Conservation (phyloP, 1,140 invertebrate species). For the Microplitis mediator region DNA sequence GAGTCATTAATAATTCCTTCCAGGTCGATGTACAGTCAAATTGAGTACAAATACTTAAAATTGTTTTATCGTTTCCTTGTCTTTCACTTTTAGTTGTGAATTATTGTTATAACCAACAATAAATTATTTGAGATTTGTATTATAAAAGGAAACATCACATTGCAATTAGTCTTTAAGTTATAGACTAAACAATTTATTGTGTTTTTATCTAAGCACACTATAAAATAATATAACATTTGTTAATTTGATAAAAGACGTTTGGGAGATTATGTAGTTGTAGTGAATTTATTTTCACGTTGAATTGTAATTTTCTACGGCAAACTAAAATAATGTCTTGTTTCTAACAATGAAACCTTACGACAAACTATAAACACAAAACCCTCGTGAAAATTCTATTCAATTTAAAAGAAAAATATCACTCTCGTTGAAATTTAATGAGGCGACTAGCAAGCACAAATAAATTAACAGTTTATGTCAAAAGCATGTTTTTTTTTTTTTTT, state of each 20-base stretch:
- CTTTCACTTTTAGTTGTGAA: too few species aligned
- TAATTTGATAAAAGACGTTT: not conserved
- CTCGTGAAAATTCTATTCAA: not conserved
- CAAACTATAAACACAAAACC: not conserved
- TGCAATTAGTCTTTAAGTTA: not conserved
- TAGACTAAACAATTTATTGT: not conserved
- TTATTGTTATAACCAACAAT: not conserved
- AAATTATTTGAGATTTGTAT: not conserved
- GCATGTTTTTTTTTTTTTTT: too few species aligned
- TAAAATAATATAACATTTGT: not conserved
- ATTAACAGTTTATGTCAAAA: not conserved
- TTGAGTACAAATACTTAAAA: constrained; percentile 18
- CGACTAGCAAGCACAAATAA: not conserved
- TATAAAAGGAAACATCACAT: not conserved
- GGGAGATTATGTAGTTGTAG: not conserved
- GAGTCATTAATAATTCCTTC: constrained; percentile 24
- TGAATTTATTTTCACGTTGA: too few species aligned
- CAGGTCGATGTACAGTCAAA: constrained; percentile 21
- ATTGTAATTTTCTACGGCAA: constrained; percentile 4
- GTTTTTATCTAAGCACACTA: not conserved
- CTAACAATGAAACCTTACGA: not conserved
- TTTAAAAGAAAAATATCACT: not conserved
- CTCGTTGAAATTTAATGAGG: not conserved
- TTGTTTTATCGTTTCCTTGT: not conserved
- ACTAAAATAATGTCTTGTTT: not conserved